Evolutionary conservation across 2,888 invertebrate species (phyloP).

Genomic region (Acronicta psi): DNA sequence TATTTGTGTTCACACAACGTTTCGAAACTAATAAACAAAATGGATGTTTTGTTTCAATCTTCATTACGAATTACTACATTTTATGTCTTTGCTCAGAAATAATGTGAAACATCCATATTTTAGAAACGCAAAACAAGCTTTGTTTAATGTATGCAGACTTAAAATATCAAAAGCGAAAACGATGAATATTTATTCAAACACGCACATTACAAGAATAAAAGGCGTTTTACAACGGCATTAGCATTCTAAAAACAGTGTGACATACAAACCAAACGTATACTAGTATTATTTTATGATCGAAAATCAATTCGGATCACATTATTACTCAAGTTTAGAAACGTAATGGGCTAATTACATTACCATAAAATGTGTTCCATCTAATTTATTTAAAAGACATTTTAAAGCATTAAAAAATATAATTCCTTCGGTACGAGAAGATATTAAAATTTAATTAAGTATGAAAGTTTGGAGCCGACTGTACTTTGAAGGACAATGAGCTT

Average conservation of each 20-base stretch:
- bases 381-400: constrained; percentile 47
- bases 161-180: constrained; percentile 44
- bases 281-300: constrained; percentile 31
- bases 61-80: constrained; percentile 35
- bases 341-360: constrained; percentile 51
- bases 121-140: constrained; percentile 38
- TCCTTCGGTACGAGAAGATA: constrained; percentile 60
- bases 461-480: constrained; percentile 68
- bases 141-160: constrained; percentile 44
- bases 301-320: constrained; percentile 32
- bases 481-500: constrained; percentile 76
- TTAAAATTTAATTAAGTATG: constrained; percentile 78
- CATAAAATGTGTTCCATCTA: constrained; percentile 46
- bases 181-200: constrained; percentile 50
- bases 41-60: constrained; percentile 46
- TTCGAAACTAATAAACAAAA: constrained; percentile 25
- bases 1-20: constrained; percentile 30
- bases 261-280: constrained; percentile 32
- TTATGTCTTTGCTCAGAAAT: constrained; percentile 42
- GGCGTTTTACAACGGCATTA: constrained; percentile 42
- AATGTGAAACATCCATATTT: constrained; percentile 47
- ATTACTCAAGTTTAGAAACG: constrained; percentile 18
- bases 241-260: constrained; percentile 29
- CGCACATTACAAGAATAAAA: constrained; percentile 38
- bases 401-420: constrained; percentile 54